Evolutionary conservation across 2,113 vertebrate genomes (phyloP), one percentile per base, ranked within the genome.

Genomic region (Bothrops jararaca): DNA sequence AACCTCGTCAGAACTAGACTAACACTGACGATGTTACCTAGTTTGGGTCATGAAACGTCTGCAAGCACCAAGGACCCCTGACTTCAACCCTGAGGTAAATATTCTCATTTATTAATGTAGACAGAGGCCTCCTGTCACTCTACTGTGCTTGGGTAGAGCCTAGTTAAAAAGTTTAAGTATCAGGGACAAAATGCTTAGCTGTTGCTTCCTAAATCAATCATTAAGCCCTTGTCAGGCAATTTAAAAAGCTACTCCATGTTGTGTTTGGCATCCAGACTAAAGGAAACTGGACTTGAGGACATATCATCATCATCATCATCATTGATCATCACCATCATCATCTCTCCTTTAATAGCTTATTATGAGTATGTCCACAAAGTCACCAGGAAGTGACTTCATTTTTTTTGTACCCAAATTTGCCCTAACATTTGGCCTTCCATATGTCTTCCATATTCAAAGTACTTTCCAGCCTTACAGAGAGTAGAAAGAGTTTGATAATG

Each of bases 181-280:
- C 57, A 93, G 29, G 93, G 89, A 88, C 91, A 96, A 95, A 95
- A 92, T 91, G 94, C 92, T 96, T 92, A 94, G 92, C 69, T 92
- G 87, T 92, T 92, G 86, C 92, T 97, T 95, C 87, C 85, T 52
- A 22, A 52, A 74, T 39, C 13, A 50, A 95, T 93, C 60, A 94
- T 89, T 89, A 95, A 97, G 89, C 39, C 94, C 94, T 94, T 94
- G 93, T 96, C 90, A 93, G 23, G 96, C 95, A 97, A 94, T 57
- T 91, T 7, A 89, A 96, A 53, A 96, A 92, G 94, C 91, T 93
- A 92, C 93, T 91, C 95, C 92, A 2, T 80, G 58, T 95, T 96
- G 92, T 95, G 95, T 92, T 93, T 96, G 94, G 89, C 12, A 90
- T 92, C 85, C 56, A 91, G 94, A 91, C 90, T 86, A 92, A 94